A percentile compares a stretch with the other conserved stretches of the same genome.
phyloP scores from a whole-genome alignment of 2,113 vertebrate genomes.

The Egretta garzetta region DNA sequence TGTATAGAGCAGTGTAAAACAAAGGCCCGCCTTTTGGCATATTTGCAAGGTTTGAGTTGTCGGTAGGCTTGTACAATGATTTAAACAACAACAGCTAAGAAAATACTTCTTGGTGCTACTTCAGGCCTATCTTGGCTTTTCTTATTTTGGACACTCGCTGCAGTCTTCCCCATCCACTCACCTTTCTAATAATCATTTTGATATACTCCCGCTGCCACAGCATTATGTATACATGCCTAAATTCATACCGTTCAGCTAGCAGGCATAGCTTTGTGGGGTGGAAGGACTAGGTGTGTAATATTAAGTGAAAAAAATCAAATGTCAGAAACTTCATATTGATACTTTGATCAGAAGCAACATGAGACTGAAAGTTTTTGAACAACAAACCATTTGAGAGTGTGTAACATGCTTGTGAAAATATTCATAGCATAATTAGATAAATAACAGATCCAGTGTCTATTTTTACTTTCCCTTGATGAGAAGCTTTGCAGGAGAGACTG shows the following conservation, averaged over 20 bases:
- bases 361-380: conserved; percentile 77
- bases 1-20: neutral
- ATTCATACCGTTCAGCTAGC: neutral
- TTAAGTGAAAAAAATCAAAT: neutral
- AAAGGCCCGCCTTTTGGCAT: neutral
- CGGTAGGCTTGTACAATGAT: neutral
- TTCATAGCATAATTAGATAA: conserved; percentile 88
- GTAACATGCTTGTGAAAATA: conserved; percentile 83
- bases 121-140: neutral
- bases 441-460: conserved; percentile 88
- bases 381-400: conserved; percentile 80
- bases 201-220: neutral
- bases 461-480: conserved; percentile 91
- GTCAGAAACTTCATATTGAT: conserved; percentile 62
- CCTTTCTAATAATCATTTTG: neutral
- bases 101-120: neutral
- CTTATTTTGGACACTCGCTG: neutral
- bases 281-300: neutral
- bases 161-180: neutral
- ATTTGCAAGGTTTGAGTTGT: neutral
- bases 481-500: conserved; percentile 92
- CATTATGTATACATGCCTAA: neutral
- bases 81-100: neutral
- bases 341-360: conserved; percentile 72
- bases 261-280: neutral